phyloP scores from a whole-genome alignment of 2,797 vertebrate genomes.

The Distichodus sexfasciatus region DNA sequence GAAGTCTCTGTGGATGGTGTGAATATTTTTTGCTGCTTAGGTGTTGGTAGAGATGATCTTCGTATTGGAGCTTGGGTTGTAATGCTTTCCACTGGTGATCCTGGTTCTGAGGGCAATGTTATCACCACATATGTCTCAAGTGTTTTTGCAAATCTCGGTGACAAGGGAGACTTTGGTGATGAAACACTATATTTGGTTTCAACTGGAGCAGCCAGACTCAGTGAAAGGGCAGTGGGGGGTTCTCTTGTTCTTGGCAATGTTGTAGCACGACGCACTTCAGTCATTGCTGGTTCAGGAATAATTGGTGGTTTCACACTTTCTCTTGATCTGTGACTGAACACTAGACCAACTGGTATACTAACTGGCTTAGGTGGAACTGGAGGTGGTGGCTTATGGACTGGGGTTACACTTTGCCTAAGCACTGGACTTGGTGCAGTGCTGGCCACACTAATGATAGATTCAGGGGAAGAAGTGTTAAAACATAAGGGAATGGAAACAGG shows the following conservation, averaged over 20 bases:
- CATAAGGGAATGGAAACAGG: constrained; percentile 51
- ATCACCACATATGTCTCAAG: constrained; percentile 96
- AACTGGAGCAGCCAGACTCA: constrained; percentile 83
- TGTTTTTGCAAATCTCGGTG: constrained; percentile 86
- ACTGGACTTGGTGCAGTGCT: constrained; percentile 51
- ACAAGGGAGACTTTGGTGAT: constrained; percentile 92
- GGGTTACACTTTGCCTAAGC: constrained; percentile 52
- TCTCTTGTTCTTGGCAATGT: constrained; percentile 79
- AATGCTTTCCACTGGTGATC: constrained; percentile 72
- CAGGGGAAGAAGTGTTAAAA: constrained; percentile 51
- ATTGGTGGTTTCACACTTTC: constrained; percentile 76
- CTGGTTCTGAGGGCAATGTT: constrained; percentile 94
- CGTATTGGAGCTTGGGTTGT: constrained; percentile 49
- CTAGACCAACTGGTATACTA: constrained; percentile 87
- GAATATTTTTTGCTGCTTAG: constrained; percentile 37
- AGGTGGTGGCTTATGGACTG: constrained; percentile 80
- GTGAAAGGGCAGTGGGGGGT: constrained; percentile 81
- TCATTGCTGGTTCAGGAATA: constrained; percentile 68
- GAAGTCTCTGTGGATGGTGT: constrained; percentile 3
- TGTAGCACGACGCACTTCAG: constrained; percentile 72
- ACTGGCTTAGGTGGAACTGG: constrained; percentile 94
- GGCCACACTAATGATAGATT: constrained; percentile 43
- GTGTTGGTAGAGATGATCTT: constrained; percentile 51
- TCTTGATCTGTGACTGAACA: constrained; percentile 86
- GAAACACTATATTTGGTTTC: constrained; percentile 79